A percentile compares a stretch with the other conserved stretches of the same genome.
These are phyloP conservation scores for Rhadina sibilatrix DNA, from an alignment of 2,113 vertebrate genomes.

Conservation along the genomic window DNA sequence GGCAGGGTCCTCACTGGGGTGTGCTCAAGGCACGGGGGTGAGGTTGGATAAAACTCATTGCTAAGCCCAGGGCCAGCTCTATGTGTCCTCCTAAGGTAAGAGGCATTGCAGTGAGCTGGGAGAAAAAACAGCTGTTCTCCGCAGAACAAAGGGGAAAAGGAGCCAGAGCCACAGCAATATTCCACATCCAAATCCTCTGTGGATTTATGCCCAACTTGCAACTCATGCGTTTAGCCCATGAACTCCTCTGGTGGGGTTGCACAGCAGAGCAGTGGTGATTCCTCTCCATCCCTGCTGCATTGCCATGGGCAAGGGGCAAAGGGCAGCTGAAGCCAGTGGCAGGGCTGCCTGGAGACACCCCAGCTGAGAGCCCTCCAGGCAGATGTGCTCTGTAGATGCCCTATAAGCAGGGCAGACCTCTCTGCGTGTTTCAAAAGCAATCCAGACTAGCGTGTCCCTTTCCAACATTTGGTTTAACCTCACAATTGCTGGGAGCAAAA, in stretches of 20 bases:
- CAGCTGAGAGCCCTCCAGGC: not conserved
- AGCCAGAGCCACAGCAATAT: not conserved
- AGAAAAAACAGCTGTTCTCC: not conserved
- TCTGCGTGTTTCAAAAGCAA: not conserved
- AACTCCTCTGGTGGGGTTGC: rapidly evolving
- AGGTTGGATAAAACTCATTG: not conserved
- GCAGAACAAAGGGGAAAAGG: not conserved
- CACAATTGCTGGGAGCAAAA: not conserved
- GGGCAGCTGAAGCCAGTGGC: not conserved
- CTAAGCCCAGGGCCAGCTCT: not conserved
- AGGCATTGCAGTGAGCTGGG: not conserved
- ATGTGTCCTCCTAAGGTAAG: conserved; percentile 7
- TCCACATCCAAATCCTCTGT: not conserved
- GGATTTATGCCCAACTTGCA: not conserved
- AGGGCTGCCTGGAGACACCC: not conserved
- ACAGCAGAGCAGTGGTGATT: not conserved
- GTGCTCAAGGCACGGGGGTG: not conserved
- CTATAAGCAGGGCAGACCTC: not conserved
- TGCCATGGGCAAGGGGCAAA: rapidly evolving
- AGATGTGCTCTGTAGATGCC: not conserved
- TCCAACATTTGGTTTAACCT: not conserved
- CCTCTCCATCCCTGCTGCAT: not conserved
- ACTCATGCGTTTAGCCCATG: not conserved
- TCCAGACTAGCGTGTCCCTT: not conserved
- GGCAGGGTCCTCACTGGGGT: not conserved